A percentile compares a stretch with the other conserved stretches of the same genome.
These are phyloP conservation scores for Hormaphis cornu DNA, from an alignment of 1,140 invertebrate genomes.

Conservation along the genomic window DNA sequence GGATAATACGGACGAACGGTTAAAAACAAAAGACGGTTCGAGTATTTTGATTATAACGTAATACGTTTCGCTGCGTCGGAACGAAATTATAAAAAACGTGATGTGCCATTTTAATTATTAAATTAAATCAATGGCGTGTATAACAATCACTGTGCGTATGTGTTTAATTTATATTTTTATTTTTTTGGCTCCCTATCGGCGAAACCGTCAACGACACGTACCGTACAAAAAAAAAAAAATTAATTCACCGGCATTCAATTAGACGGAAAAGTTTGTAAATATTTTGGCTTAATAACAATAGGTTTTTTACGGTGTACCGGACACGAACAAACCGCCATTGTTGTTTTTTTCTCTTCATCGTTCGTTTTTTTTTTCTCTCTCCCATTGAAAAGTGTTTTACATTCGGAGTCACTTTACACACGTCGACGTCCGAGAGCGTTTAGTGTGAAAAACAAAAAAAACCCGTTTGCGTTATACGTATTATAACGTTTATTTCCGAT, in stretches of 20 bases:
- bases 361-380: constrained; percentile 25
- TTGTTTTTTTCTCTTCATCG: constrained; percentile 29
- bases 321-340: constrained; percentile 32
- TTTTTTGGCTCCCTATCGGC: constrained; percentile 28
- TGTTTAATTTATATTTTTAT: neutral
- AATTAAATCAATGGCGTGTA: constrained; percentile 11
- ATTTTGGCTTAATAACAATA: constrained; percentile 32
- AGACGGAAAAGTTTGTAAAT: constrained; percentile 31
- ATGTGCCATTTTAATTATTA: constrained; percentile 19
- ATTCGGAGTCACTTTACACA: constrained; percentile 20
- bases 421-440: constrained; percentile 14
- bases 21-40: neutral
- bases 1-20: neutral
- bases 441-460: neutral
- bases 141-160: too few relatives aligned
- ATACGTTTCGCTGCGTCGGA: neutral
- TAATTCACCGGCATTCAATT: constrained; percentile 29
- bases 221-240: too few relatives aligned
- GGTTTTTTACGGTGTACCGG: constrained; percentile 31
- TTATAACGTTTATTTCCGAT: constrained; percentile 27
- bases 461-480: neutral
- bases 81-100: neutral
- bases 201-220: constrained; percentile 31
- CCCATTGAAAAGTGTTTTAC: constrained; percentile 29
- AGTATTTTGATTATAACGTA: neutral